Base-by-base conservation (phyloP, 2,888 invertebrate genomes). In the Protonemura montana region DNA sequence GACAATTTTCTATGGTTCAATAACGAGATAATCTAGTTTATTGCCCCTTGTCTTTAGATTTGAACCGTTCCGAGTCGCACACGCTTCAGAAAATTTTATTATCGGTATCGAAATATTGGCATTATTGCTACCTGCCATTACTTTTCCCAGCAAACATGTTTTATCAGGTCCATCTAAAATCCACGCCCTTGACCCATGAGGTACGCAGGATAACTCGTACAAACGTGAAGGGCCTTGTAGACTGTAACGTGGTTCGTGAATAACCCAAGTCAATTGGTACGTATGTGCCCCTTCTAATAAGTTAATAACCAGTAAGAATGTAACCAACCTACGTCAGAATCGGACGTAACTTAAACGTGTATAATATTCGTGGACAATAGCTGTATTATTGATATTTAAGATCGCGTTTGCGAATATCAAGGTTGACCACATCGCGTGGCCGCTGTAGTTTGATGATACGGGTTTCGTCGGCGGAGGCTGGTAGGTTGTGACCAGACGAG, bases 311-410 rank as follows among this genome's bases (percentile, higher is more conserved):
- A 59, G 59, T 59, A 10, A 59, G 59, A 59, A 59, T 59, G 35
- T 59, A 10, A 13, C 59, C 3, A 16, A 59, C 59, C 16, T 59
- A 59, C 59, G 59, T 59, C 59, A 7, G 21, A 21, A 59, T 59
- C 59, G 21, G 59, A 59, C 59, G 59, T 59, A 21, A 59, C 59
- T 10, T 16, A 59, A 59, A 59, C 59, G 59, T 59, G 59, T 59
- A n/a, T n/a, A n/a, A n/a, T n/a, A 59, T 59, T 59, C 59, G 59
- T 59, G 59, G 59, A 59, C 59, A 59, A 59, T 59, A 59, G 59
- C 13, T 7, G 59, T 59, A 13, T 59, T 59, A 59, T 59, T 59
- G 59, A 59, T 59, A 59, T 59, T 59, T 21, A 13, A 59, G 59
- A 2, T 59, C 59, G 59, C 6, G 16, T 59, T 10, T 59, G 59